Evolutionary conservation across 2,888 invertebrate species (phyloP), one percentile per base, ranked within the genome.

Genomic region (Alsophila aescularia): DNA sequence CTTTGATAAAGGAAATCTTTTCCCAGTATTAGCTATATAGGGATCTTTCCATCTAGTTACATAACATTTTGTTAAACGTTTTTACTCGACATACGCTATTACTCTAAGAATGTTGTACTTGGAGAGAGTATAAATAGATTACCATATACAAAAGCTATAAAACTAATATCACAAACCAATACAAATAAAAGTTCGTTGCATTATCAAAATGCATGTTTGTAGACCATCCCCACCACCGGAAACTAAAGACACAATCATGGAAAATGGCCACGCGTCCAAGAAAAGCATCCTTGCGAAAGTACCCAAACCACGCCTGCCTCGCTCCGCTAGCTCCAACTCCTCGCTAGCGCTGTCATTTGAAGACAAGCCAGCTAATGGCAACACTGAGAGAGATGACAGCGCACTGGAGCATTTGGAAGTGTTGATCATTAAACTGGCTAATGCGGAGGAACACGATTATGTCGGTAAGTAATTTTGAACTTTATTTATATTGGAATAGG

Each of bases 241-340:
- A 47, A 39, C 67, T 24, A 85, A 82, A 61, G 88, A 88, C 7
- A 66, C 69, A 0, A 69, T 70, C n/a, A 69, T 79, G 0, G 88
- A 87, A 57, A 86, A 83, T 54, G 85, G 85, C 0, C 77, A 78
- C 62, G 59, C 60, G 12, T 66, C 55, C 44, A 83, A 84, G 55
- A 83, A 81, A 45, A 75, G 87, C 40, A 87, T 91, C 42, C 74
- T 91, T 0, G 80, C 85, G 2, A 90, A 90, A 55, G 90, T 90
- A 18, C 60, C 79, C 4, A 83, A 85, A 54, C 79, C 87, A 0
- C 82, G 88, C 0, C 62, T 87, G 1, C 86, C 87, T 1, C 81
- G 90, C 16, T 79, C 82, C 39, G 76, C 75, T 49, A 83, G 85
- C 55, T 75, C 81, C 39, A 77, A 67, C 60, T 75, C 79, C 3